phyloP scores from a whole-genome alignment of 2,797 vertebrate species.

The Chelonia mydas region DNA sequence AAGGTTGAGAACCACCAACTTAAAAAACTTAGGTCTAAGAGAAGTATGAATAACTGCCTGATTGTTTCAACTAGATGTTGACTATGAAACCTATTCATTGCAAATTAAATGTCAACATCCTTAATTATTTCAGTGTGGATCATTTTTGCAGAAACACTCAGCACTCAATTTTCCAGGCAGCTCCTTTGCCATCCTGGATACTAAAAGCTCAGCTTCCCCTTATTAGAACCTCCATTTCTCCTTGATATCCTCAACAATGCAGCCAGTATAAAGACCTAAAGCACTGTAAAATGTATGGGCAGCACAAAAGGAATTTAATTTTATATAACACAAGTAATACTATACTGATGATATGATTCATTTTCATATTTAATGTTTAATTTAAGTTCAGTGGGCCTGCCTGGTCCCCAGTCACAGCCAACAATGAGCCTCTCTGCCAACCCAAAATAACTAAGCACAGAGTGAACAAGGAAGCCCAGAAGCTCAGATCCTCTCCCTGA shows the following conservation, averaged over 20 bases:
- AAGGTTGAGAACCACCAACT: too few species aligned
- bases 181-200: neutral
- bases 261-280: neutral
- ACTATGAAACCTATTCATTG: neutral
- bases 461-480: neutral
- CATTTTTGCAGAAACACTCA: neutral
- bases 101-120: neutral
- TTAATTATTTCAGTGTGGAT: neutral
- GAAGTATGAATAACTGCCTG: neutral
- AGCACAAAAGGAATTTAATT: neutral
- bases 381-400: neutral
- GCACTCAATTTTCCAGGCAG: neutral
- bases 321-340: neutral
- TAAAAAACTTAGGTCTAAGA: rapidly evolving
- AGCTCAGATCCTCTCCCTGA: neutral
- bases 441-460: neutral
- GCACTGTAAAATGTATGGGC: neutral
- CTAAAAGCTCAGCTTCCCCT: neutral
- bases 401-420: neutral
- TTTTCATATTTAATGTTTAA: neutral
- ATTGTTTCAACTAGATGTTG: neutral
- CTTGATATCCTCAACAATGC: neutral
- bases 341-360: rapidly evolving
- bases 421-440: neutral
- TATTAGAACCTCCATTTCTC: neutral